These are phyloP conservation scores for Cossypha dichroa DNA, from an alignment of 2,797 vertebrate genomes.

Conservation along the genomic window DNA sequence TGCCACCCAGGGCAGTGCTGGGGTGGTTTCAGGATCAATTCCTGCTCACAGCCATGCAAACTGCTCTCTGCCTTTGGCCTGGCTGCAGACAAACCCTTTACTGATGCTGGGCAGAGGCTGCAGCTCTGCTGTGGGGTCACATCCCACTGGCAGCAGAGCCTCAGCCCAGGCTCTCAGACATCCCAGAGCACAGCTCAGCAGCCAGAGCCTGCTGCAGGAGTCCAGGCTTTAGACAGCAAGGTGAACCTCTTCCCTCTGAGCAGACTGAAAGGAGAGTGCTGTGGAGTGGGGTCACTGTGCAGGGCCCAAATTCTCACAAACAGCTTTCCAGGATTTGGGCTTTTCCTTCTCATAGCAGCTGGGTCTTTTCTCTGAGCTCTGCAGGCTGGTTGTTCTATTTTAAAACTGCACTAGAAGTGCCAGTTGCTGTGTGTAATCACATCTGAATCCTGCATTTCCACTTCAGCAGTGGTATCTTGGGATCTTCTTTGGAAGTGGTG, in stretches of 20 bases:
- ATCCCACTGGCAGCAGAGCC: background rate
- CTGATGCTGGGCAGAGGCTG: background rate
- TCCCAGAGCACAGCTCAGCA: background rate
- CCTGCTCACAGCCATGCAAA: background rate
- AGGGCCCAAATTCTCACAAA: background rate
- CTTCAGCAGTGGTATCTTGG: background rate
- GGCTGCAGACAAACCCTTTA: background rate
- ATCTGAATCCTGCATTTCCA: background rate
- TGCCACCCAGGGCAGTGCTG: background rate
- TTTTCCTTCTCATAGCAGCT: background rate
- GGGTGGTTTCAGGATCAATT: background rate
- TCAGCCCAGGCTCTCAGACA: background rate
- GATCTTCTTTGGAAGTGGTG: background rate
- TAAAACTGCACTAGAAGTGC: background rate
- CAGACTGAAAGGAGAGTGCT: background rate
- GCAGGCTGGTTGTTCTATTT: background rate
- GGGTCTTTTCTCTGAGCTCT: background rate
- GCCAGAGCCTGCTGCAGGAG: background rate
- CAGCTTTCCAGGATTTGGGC: background rate
- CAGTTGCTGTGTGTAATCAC: background rate
- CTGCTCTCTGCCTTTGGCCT: background rate
- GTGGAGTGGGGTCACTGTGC: background rate
- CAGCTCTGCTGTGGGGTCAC: background rate
- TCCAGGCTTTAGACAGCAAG: background rate
- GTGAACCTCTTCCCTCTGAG: background rate